Evolutionary conservation across 2,797 vertebrate species (phyloP).

Genomic region (Graptemys geographica): DNA sequence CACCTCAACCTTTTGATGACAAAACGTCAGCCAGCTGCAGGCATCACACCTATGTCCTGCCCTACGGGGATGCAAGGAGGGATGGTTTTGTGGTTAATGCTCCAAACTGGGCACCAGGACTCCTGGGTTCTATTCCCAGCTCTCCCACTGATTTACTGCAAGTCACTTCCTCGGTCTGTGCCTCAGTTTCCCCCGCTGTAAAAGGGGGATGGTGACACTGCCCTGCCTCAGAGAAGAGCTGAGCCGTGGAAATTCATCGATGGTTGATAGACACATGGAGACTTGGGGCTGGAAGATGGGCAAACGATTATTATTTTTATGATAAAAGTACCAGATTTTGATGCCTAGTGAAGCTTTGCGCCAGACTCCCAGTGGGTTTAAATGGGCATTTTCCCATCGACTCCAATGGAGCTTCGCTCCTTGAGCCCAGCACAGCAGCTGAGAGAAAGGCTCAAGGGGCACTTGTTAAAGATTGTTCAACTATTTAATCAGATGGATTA

Average conservation of each 20-base stretch:
- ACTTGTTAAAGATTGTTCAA: background rate
- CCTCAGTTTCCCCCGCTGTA: background rate
- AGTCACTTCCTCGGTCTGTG: background rate
- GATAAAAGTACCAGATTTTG: background rate
- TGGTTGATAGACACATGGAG: background rate
- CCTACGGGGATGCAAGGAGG: background rate
- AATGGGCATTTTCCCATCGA: background rate
- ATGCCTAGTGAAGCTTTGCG: background rate
- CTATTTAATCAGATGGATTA: background rate
- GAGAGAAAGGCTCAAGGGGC: background rate
- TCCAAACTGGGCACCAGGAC: background rate
- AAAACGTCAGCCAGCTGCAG: background rate
- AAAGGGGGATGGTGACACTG: background rate
- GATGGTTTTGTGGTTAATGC: background rate
- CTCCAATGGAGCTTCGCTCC: background rate
- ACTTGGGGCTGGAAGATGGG: background rate
- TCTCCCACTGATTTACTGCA: background rate
- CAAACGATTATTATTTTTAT: background rate
- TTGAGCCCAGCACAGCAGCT: background rate
- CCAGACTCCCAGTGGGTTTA: background rate
- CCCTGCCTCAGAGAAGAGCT: background rate
- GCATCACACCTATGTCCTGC: background rate
- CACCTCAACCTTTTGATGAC: background rate
- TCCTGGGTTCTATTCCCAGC: background rate
- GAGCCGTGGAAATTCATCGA: background rate